These are phyloP conservation scores for Galeopterus variegatus DNA, from an alignment of 2,113 vertebrate species.

Conservation along the genomic window DNA sequence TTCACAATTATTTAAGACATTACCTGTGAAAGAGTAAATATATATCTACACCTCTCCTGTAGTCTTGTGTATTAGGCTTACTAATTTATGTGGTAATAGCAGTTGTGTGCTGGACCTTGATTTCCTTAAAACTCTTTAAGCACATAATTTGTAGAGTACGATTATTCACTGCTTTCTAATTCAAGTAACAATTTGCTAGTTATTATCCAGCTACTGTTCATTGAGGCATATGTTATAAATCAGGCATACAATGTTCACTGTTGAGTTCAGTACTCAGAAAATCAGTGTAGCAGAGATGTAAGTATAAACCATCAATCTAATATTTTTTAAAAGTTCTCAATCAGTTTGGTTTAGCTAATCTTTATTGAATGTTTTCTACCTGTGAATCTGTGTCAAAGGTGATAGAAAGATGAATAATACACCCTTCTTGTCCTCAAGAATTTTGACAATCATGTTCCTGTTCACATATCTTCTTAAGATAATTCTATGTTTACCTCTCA, in stretches of 20 bases:
- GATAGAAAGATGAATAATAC: not conserved
- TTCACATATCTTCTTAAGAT: not conserved
- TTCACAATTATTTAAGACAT: not conserved
- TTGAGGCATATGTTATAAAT: constrained; percentile 83
- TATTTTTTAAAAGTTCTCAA: not conserved
- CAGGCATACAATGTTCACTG: constrained; percentile 82
- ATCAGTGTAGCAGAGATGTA: not conserved
- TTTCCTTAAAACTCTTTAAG: constrained; percentile 79
- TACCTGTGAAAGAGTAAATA: not conserved
- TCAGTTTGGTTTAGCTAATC: not conserved
- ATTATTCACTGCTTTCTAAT: constrained; percentile 85
- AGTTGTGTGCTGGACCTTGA: constrained; percentile 69
- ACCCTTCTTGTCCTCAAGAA: not conserved
- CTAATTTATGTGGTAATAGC: constrained; percentile 42
- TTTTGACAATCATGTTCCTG: not conserved
- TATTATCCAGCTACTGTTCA: constrained; percentile 85
- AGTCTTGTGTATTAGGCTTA: not conserved
- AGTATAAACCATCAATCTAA: not conserved
- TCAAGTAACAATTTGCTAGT: constrained; percentile 80
- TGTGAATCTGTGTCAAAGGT: not conserved
- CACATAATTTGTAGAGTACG: constrained; percentile 84
- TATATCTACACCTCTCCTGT: constrained; percentile 45
- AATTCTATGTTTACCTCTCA: not conserved
- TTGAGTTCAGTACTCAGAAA: constrained; percentile 72
- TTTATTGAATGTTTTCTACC: not conserved